phyloP scores from a whole-genome alignment of 2,797 vertebrate genomes.

The Anguilla megastoma region DNA sequence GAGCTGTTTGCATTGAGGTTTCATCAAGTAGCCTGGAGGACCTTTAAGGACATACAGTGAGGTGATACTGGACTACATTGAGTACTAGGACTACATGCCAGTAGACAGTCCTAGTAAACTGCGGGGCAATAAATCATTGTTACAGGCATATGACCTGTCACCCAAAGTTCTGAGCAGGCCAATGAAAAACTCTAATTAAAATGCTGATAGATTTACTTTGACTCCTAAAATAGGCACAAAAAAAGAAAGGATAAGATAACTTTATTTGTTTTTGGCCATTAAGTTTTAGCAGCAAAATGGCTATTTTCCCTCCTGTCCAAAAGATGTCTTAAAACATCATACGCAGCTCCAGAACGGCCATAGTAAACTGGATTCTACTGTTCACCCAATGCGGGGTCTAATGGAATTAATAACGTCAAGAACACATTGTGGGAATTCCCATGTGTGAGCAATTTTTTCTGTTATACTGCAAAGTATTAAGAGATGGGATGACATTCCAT shows the following conservation, averaged over 20 bases:
- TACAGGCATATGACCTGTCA: background rate
- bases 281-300: constrained; percentile 59
- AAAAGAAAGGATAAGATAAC: constrained; percentile 61
- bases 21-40: constrained; percentile 79
- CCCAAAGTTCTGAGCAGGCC: constrained; percentile 39
- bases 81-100: constrained; percentile 73
- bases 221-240: background rate
- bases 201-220: constrained; percentile 20
- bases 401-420: constrained; percentile 70
- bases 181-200: constrained; percentile 26
- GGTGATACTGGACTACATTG: constrained; percentile 64
- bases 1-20: constrained; percentile 60
- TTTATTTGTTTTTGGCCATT: constrained; percentile 65
- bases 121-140: constrained; percentile 63
- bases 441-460: constrained; percentile 61
- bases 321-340: constrained; percentile 64
- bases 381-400: constrained; percentile 66
- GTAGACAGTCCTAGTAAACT: constrained; percentile 63
- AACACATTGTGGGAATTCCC: constrained; percentile 59
- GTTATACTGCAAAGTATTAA: constrained; percentile 55
- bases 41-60: constrained; percentile 78
- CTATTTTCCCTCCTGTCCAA: constrained; percentile 40
- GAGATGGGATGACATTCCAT: constrained; percentile 60
- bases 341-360: constrained; percentile 48
- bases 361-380: constrained; percentile 62